Evolutionary conservation across 1,140 invertebrate genomes (phyloP), one percentile per base, ranked within the genome.

Genomic region (Pseudomyrmex dendroicus): DNA sequence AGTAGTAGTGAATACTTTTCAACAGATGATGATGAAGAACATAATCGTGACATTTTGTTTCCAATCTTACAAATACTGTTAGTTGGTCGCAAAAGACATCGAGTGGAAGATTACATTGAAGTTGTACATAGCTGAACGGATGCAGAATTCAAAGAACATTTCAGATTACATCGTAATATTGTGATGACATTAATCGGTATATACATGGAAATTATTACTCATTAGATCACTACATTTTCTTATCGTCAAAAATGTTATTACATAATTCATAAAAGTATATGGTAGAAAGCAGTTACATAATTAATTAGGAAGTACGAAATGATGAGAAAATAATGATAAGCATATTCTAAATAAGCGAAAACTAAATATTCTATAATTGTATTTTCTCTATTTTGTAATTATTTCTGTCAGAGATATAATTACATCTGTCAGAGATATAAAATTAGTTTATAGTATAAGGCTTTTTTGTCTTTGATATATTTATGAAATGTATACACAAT

Each of bases 121-220:
- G 54, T 57, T n/a, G 54, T 57, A 57, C 54, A 57, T 57, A 57
- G 54, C 54, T 57, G 54, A n/a, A 57, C 54, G 20, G 1, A 57
- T 57, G 54, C 54, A 57, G 54, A 57, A 17, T 57, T 57, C 54
- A 17, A 57, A 57, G 13, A 57, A 5, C 54, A 57, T 7, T 5
- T 57, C 54, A 57, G 54, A 57, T n/a, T 57, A 57, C 54, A 57
- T 57, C 54, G 54, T 57, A 17, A 57, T 57, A 57, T 20, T 57
- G 54, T 4, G 0, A 57, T 17, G n/a, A 57, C 54, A 20, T 57
- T 57, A 57, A 57, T 57, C n/a, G 54, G 54, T 22, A 22, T 57
- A 57, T 20, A 57, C 7, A n/a, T 57, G 50, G 12, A 52, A 52
- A 57, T 57, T 57, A 57, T 17, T 57, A n/a, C 5, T 57, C 20